Base-by-base conservation (phyloP, 2,797 vertebrate species). In the Spinus pinus region DNA sequence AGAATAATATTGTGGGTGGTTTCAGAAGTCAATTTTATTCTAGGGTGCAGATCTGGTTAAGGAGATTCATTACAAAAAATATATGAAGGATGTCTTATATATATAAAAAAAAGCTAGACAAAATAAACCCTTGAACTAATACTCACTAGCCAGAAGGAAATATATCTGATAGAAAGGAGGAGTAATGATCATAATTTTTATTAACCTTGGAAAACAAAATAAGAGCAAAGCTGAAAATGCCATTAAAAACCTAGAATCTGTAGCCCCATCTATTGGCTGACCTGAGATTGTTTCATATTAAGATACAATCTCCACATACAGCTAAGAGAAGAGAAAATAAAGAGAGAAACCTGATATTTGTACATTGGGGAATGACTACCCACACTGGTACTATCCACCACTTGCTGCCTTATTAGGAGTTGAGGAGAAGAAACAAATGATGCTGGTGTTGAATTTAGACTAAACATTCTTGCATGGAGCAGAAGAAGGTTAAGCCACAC, bases 221-320 rank as follows among this genome's bases (percentile, higher is more conserved):
- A 56, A 78, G 65, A 80, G 4, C 18, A 30, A 64, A 74, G 1
- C 12, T 78, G 33, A 78, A 88, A 79, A 91, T 35, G 23, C 10
- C 35, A 46, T 50, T 61, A 37, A 83, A 83, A 86, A 61, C 1
- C 1, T 65, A 74, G 73, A 74, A 88, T 93, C 37, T 61, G 39
- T 83, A 93, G 81, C 78, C 30, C 73, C 81, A 90, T 81, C 84
- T 95, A 75, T 92, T 88, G 94, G 62, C 30, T 56, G 30, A 58
- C 14, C 10, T 28, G 3, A 65, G 23, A 79, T 72, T 6, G 9
- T 31, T 64, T 88, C 37, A 56, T 37, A 44, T 2, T 27, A 20
- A 53, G 17, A 12, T 16, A 4, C 7, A n/a, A 8, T 37, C 58
- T 31, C 4, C 0, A 1, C 9, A 24, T n/a, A 20, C 4, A 58